Conservation (phyloP, 2,113 vertebrate species). For the Pithys albifrons region DNA sequence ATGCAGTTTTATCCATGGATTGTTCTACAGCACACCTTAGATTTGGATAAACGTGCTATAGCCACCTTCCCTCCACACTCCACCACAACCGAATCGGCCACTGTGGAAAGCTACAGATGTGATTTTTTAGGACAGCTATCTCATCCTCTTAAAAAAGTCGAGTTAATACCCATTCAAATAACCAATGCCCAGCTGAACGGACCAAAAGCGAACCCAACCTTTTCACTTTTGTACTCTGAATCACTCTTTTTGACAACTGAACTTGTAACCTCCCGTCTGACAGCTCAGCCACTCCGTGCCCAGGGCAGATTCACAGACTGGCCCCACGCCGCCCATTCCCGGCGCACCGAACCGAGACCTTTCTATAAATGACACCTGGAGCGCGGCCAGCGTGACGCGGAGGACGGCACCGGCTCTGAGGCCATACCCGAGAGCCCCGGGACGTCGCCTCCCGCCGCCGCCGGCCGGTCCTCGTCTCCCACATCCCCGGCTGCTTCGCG, state of each 20-base stretch:
- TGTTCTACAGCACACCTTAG: background rate
- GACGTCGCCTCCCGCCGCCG: background rate
- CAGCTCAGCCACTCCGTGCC: background rate
- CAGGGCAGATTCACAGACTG: background rate
- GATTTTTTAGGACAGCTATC: rapidly evolving
- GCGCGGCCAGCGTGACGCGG: background rate
- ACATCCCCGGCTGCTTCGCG: background rate
- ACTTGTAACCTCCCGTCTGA: background rate
- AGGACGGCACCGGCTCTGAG: background rate
- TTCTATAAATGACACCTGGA: background rate
- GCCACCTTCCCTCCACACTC: rapidly evolving
- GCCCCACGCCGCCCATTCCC: background rate
- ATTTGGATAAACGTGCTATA: background rate
- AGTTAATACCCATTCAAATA: background rate
- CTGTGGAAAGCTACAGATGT: rapidly evolving
- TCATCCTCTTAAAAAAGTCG: rapidly evolving
- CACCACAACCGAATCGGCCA: rapidly evolving
- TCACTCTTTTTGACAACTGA: background rate
- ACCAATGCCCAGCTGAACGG: background rate
- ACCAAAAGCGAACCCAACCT: background rate
- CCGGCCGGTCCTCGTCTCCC: background rate
- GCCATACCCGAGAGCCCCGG: background rate
- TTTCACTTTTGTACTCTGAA: background rate
- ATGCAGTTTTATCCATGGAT: background rate
- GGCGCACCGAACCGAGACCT: background rate